A percentile compares a stretch with the other conserved stretches of the same genome.
These are phyloP conservation scores for Astreopora myriophthalma DNA, from an alignment of 64 coral and sea anemone species.

Conservation along the genomic window DNA sequence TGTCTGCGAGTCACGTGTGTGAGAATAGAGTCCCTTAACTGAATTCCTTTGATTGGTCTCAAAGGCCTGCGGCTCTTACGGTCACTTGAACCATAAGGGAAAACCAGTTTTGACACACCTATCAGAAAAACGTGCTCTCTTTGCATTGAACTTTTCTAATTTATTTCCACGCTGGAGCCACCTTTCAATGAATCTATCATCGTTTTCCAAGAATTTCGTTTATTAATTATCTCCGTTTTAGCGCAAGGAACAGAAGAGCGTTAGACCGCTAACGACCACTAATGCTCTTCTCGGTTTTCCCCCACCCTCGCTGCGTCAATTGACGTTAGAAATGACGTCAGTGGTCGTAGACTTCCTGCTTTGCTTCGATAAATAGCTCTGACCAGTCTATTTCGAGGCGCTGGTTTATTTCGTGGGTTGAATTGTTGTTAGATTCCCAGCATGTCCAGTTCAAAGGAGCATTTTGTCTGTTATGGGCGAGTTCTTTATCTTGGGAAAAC, in stretches of 20 bases:
- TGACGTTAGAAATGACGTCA: slow-evolving; percentile 17
- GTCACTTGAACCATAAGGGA: not conserved
- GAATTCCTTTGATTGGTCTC: not conserved
- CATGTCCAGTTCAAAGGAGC: not conserved
- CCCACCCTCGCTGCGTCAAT: not conserved
- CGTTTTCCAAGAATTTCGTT: not conserved
- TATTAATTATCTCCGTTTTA: not conserved
- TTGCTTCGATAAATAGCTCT: not conserved
- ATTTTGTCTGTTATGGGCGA: not conserved
- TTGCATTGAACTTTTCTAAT: not conserved
- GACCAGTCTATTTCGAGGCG: not conserved
- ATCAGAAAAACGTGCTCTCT: not conserved
- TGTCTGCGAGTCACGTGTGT: too few species aligned
- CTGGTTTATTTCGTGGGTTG: not conserved
- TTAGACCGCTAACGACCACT: too few species aligned
- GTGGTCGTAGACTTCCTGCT: not conserved
- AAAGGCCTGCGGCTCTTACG: not conserved
- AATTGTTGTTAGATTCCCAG: not conserved
- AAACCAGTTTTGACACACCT: slow-evolving; percentile 5
- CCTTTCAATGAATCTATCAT: not conserved
- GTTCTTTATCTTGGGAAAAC: not conserved
- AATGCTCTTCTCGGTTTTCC: too few species aligned
- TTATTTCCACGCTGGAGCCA: not conserved
- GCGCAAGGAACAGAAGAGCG: too few species aligned
- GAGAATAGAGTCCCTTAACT: not conserved